These are phyloP conservation scores for Sakesphorus luctuosus DNA, from an alignment of 2,113 vertebrate species.

Conservation along the genomic window DNA sequence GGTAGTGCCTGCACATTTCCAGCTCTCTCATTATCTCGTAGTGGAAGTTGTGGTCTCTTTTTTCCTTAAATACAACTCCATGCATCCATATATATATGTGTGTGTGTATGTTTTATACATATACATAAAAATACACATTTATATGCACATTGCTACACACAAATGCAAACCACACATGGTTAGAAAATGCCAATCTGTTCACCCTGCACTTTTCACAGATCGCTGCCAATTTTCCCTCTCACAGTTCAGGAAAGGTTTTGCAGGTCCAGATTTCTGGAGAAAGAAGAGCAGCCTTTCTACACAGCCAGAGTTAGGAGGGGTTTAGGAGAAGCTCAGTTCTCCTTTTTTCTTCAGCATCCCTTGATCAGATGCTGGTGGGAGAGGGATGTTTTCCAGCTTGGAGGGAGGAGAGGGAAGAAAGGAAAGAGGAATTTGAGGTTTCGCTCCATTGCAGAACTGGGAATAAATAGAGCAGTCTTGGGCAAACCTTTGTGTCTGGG, in stretches of 20 bases:
- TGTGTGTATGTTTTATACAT: background rate
- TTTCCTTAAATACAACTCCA: background rate
- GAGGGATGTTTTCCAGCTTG: background rate
- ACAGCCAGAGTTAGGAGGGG: background rate
- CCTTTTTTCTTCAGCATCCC: background rate
- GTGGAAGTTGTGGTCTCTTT: background rate
- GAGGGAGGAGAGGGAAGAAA: background rate
- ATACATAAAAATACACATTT: background rate
- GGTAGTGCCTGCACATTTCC: background rate
- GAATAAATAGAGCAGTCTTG: background rate
- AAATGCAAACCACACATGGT: background rate
- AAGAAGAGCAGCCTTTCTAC: background rate
- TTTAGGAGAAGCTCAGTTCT: background rate
- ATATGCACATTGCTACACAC: background rate
- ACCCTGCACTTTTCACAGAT: background rate
- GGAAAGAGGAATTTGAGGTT: background rate
- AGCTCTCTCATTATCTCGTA: background rate
- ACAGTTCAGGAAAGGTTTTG: background rate
- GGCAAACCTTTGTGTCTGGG: background rate
- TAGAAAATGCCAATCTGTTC: background rate
- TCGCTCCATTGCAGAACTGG: rapidly evolving
- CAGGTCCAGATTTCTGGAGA: background rate
- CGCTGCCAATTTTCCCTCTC: background rate
- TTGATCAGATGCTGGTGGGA: background rate
- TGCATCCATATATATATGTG: too few relatives aligned